Evolutionary conservation across 2,113 vertebrate species (phyloP).

Genomic region (Phalacrocorax brasilianus): DNA sequence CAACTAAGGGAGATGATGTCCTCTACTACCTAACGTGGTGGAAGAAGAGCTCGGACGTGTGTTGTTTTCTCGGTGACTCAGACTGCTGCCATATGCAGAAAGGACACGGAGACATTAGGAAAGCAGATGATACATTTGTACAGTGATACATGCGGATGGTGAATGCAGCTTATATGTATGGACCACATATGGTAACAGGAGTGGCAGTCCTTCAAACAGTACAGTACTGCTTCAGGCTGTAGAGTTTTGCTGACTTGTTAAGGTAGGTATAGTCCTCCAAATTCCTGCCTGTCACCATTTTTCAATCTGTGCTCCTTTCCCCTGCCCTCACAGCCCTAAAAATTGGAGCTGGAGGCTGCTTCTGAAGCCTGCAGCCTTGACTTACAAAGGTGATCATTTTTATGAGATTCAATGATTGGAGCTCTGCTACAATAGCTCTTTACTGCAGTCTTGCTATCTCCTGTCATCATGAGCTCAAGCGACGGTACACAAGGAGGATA

Average conservation of each 20-base stretch:
- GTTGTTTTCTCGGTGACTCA: not conserved
- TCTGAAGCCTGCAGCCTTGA: not conserved
- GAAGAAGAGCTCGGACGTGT: not conserved
- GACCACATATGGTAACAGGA: not conserved
- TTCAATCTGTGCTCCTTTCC: not conserved
- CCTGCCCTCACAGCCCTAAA: not conserved
- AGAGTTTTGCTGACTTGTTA: not conserved
- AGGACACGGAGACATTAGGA: not conserved
- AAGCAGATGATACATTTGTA: not conserved
- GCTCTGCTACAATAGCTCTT: slow-evolving; percentile 1
- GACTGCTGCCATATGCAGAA: not conserved
- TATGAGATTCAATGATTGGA: not conserved
- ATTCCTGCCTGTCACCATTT: not conserved
- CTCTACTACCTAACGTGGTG: not conserved
- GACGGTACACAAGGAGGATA: not conserved
- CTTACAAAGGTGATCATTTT: not conserved
- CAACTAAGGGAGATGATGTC: not conserved
- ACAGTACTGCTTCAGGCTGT: not conserved
- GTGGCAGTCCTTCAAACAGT: not conserved
- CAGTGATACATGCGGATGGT: not conserved
- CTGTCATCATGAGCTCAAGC: not conserved
- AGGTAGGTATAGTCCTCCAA: not conserved
- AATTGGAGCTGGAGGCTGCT: not conserved
- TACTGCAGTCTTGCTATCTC: not conserved
- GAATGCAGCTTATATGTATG: not conserved